Percentiles rank a stretch among this genome's conserved stretches.
Evolutionary conservation across 2,797 vertebrate species (phyloP).

Genomic region (Molossus molossus): DNA sequence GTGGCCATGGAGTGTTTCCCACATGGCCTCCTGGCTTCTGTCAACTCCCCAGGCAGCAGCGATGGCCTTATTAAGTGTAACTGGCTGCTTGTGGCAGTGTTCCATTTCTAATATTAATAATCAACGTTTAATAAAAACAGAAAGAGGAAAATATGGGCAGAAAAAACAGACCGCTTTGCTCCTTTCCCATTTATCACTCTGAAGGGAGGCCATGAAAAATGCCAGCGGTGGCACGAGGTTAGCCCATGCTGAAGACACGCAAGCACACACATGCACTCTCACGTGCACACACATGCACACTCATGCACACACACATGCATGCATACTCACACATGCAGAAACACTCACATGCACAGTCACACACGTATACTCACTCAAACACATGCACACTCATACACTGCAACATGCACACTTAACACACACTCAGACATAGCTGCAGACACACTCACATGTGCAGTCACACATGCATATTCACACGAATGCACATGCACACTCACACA

Average conservation of each 20-base stretch:
- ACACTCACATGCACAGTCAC: background rate
- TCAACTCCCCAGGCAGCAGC: slow-evolving; percentile 58
- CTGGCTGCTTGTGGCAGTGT: slow-evolving; percentile 67
- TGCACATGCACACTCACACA: too few species aligned
- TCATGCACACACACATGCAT: too few species aligned
- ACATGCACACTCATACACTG: background rate
- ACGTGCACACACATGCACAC: background rate
- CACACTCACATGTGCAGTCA: background rate
- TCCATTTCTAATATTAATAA: slow-evolving; percentile 83
- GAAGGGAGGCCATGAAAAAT: background rate
- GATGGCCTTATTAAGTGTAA: slow-evolving; percentile 75
- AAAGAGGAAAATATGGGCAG: background rate
- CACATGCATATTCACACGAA: too few species aligned
- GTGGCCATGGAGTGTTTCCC: slow-evolving; percentile 29
- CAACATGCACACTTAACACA: background rate
- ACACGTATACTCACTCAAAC: too few species aligned
- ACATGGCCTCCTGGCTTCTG: slow-evolving; percentile 41
- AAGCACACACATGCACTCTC: accelerated
- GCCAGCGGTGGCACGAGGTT: background rate
- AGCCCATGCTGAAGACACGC: accelerated
- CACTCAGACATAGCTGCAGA: background rate
- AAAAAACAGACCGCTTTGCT: slow-evolving; percentile 13
- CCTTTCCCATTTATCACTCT: slow-evolving; percentile 14
- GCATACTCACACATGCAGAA: background rate
- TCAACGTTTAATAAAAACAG: slow-evolving; percentile 80